Conservation (phyloP, 1,140 invertebrate species). For the Lepidostoma basale region DNA sequence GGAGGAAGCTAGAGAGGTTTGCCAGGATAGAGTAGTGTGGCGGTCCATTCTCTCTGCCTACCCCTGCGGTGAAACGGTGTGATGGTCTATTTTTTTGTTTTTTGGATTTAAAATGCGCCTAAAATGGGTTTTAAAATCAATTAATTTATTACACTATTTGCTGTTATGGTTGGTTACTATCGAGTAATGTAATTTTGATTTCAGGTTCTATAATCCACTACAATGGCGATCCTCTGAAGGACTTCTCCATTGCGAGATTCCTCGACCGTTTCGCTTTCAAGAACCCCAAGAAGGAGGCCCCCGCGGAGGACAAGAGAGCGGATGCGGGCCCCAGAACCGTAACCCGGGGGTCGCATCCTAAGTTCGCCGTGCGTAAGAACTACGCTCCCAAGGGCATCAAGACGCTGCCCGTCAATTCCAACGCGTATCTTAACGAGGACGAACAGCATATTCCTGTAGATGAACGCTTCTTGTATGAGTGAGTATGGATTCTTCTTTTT, state of each 20-base stretch:
- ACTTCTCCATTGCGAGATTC: slow-evolving; percentile 89
- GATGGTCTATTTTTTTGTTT: too few species aligned
- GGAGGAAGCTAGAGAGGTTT: too few species aligned
- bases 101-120: too few species aligned
- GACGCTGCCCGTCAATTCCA: slow-evolving; percentile 70
- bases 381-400: slow-evolving; percentile 68
- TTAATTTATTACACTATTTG: too few species aligned
- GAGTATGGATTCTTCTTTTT: too few species aligned
- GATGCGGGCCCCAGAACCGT: slow-evolving; percentile 48
- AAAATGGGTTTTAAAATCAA: too few species aligned
- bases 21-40: too few species aligned
- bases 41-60: too few species aligned
- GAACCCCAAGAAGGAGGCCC: slow-evolving; percentile 86
- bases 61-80: too few species aligned
- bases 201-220: slow-evolving; percentile 78
- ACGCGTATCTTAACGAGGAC: slow-evolving; percentile 72
- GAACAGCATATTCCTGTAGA: slow-evolving; percentile 78
- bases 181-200: slow-evolving; percentile 39
- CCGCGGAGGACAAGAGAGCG: slow-evolving; percentile 44
- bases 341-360: slow-evolving; percentile 58
- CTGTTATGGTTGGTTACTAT: too few species aligned
- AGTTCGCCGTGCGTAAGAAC: slow-evolving; percentile 65
- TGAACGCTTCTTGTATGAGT: slow-evolving; percentile 80
- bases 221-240: slow-evolving; percentile 89
- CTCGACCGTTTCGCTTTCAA: slow-evolving; percentile 95